Evolutionary conservation across 1,140 invertebrate genomes (phyloP).

Genomic region (Drosophila arizonae): DNA sequence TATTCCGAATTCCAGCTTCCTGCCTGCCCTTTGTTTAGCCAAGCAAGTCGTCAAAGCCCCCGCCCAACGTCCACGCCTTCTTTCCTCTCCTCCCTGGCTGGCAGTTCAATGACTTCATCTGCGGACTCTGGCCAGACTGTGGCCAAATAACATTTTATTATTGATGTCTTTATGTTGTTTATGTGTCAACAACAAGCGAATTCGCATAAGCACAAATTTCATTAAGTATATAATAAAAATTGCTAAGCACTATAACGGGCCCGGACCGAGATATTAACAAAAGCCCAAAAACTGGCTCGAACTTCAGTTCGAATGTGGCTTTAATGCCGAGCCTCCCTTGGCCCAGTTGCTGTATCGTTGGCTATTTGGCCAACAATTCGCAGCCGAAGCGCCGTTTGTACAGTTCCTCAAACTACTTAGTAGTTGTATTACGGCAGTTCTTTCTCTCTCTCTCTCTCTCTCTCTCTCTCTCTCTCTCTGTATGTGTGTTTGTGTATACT

Average conservation of each 20-base stretch:
- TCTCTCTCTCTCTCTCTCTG: no score
- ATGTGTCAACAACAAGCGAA: slow-evolving; percentile 79
- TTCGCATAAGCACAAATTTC: slow-evolving; percentile 80
- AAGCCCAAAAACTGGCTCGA: no score
- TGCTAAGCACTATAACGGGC: slow-evolving; percentile 52
- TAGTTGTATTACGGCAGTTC: no score
- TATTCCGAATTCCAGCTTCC: slow-evolving; percentile 24
- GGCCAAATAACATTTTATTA: slow-evolving; percentile 69
- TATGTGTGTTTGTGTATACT: no score
- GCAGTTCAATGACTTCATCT: slow-evolving; percentile 27
- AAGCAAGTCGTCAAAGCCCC: not conserved
- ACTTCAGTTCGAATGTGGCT: no score
- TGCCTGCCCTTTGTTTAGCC: slow-evolving; percentile 14
- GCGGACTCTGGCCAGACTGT: slow-evolving; percentile 37
- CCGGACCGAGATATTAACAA: not conserved
- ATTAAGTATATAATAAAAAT: slow-evolving; percentile 66
- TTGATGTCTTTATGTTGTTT: slow-evolving; percentile 75
- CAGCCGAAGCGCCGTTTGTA: no score
- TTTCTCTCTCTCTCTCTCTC: no score
- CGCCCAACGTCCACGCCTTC: not conserved
- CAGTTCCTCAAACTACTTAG: no score
- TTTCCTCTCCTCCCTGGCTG: not conserved
- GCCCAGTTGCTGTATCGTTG: no score
- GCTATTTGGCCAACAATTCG: no score
- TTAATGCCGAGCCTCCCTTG: no score